Percentiles rank a stretch among this genome's conserved stretches.
phyloP scores from a whole-genome alignment of 2,797 vertebrate genomes.

The Bovichtus diacanthus region DNA sequence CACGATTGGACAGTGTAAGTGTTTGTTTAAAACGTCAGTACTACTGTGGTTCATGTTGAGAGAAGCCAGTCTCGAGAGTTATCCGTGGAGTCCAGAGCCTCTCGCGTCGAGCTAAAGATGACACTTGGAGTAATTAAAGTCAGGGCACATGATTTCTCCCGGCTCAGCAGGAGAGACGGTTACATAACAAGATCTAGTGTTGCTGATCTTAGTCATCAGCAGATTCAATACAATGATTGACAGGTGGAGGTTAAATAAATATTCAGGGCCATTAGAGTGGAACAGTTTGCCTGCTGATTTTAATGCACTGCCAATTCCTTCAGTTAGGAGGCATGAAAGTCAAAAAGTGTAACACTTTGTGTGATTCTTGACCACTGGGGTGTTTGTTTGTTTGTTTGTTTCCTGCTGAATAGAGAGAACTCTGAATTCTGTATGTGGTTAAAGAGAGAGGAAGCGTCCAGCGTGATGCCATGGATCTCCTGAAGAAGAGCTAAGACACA shows the following conservation, averaged over 20 bases:
- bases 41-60: conserved; percentile 4
- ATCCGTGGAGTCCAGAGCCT: conserved; percentile 20
- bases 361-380: conserved; percentile 16
- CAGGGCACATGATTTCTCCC: conserved; percentile 58
- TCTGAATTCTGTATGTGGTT: neutral
- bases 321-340: conserved; percentile 20
- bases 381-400: conserved; percentile 16
- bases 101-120: conserved; percentile 41
- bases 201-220: conserved; percentile 72
- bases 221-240: conserved; percentile 62
- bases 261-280: conserved; percentile 39
- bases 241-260: conserved; percentile 67
- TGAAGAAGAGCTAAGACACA: neutral
- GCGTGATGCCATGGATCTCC: neutral
- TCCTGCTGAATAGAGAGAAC: conserved; percentile 8
- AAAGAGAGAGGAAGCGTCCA: neutral
- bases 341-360: neutral
- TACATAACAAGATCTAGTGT: conserved; percentile 66
- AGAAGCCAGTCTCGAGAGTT: conserved; percentile 15
- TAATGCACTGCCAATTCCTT: conserved; percentile 32
- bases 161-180: conserved; percentile 67
- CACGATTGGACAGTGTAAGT: conserved; percentile 25
- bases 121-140: conserved; percentile 71
- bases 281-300: conserved; percentile 46
- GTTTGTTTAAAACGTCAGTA: conserved; percentile 42